Evolutionary conservation across 2,797 vertebrate genomes (phyloP).

Genomic region (Pangasius krempfi): DNA sequence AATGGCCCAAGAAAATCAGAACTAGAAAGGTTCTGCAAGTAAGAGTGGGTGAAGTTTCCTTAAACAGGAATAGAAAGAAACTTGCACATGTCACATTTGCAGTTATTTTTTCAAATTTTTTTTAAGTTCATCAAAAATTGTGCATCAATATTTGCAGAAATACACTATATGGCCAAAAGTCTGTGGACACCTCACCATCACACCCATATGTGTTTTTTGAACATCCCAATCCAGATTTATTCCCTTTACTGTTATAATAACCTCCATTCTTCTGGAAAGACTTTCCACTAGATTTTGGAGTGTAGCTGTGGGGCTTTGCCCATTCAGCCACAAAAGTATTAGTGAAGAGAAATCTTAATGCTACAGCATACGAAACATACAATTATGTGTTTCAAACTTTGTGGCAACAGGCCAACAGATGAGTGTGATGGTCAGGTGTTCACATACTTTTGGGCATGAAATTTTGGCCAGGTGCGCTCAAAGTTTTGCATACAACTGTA

Average conservation of each 20-base stretch:
- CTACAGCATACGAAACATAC: too few species aligned
- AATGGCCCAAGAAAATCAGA: background rate
- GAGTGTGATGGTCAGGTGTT: background rate
- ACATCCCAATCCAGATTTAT: too few species aligned
- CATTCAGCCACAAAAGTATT: too few species aligned
- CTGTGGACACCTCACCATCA: background rate
- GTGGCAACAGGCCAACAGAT: too few species aligned
- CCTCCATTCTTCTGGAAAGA: too few species aligned
- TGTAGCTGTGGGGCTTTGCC: too few species aligned
- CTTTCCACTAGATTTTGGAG: too few species aligned
- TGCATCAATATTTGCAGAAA: background rate
- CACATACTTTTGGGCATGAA: background rate
- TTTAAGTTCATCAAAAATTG: background rate
- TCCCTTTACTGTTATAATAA: too few species aligned
- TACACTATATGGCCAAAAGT: background rate
- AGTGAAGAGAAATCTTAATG: background rate
- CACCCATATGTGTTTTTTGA: background rate
- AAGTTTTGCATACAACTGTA: background rate
- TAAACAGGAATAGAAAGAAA: background rate
- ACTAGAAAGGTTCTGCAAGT: background rate
- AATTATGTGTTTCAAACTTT: too few species aligned
- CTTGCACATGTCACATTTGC: background rate
- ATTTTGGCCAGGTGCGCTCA: background rate
- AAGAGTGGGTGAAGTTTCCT: background rate
- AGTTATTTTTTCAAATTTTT: background rate